Conservation (phyloP, 2,113 vertebrate species). For the Equus quagga region DNA sequence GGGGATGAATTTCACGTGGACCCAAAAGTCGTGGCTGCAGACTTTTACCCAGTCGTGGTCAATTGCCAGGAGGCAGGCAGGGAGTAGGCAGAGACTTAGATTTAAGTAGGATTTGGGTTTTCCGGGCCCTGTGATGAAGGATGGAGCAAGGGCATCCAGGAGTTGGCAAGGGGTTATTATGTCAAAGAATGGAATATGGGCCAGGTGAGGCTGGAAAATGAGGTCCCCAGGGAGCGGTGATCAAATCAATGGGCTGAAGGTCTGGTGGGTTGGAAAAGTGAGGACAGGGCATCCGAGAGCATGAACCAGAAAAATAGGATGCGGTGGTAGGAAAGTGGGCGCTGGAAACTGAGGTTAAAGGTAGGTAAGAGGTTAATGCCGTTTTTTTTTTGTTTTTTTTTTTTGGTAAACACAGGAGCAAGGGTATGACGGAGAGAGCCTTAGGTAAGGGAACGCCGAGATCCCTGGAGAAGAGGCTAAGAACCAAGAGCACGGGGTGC, state of each 20-base stretch:
- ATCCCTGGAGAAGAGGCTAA: background rate
- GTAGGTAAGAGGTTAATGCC: too few relatives aligned
- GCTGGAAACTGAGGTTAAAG: background rate
- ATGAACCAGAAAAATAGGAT: background rate
- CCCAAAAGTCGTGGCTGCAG: background rate
- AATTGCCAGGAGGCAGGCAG: background rate
- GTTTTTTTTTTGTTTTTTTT: background rate
- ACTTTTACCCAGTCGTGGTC: background rate
- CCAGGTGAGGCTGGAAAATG: background rate
- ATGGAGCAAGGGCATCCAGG: background rate
- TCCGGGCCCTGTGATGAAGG: background rate
- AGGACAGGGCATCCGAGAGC: background rate
- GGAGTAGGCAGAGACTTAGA: background rate
- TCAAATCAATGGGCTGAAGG: background rate
- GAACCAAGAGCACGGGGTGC: background rate
- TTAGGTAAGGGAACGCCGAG: background rate
- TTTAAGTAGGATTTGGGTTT: background rate
- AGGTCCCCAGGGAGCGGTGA: accelerated
- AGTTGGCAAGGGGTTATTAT: too few relatives aligned
- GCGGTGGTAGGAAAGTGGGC: too few relatives aligned
- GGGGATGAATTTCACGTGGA: background rate
- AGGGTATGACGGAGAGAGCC: background rate
- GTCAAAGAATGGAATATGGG: background rate
- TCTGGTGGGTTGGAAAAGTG: background rate
- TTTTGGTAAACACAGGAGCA: background rate